phyloP scores from a whole-genome alignment of 1,140 invertebrate species.

The Wasmannia auropunctata region DNA sequence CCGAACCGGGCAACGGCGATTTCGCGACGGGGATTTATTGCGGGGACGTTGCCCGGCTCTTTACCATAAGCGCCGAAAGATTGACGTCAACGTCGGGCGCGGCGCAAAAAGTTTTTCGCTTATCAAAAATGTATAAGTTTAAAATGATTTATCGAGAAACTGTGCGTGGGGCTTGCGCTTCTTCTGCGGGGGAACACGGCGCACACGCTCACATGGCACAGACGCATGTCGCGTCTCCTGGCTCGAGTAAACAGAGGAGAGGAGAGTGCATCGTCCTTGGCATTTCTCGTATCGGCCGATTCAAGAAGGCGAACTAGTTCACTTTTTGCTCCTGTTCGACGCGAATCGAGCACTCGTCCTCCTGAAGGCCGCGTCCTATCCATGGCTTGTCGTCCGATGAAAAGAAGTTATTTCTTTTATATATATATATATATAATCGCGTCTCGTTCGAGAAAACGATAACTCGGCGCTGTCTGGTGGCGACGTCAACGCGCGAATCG shows the following conservation, averaged over 20 bases:
- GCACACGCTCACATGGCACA: neutral
- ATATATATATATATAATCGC: neutral
- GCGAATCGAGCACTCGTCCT: slow-evolving; percentile 43
- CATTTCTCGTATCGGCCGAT: slow-evolving; percentile 50
- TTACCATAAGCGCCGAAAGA: slow-evolving; percentile 43
- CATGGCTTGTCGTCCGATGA: neutral
- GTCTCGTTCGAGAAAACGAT: neutral
- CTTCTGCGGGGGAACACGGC: neutral
- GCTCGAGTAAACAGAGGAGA: slow-evolving; percentile 7
- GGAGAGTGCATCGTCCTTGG: slow-evolving; percentile 58
- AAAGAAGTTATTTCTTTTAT: neutral
- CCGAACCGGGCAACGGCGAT: neutral
- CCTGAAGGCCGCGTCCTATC: slow-evolving; percentile 36
- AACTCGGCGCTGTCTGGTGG: neutral
- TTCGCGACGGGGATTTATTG: slow-evolving; percentile 21
- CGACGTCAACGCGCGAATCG: neutral
- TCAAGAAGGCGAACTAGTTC: slow-evolving; percentile 67
- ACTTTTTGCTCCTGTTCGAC: slow-evolving; percentile 56
- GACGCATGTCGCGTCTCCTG: neutral
- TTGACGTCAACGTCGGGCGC: slow-evolving; percentile 24
- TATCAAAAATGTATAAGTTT: slow-evolving; percentile 33
- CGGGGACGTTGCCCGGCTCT: neutral
- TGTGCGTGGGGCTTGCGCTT: neutral
- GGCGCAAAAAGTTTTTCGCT: slow-evolving; percentile 1
- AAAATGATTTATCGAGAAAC: slow-evolving; percentile 30